phyloP scores from a whole-genome alignment of 2,888 invertebrate genomes.

The Ichneumon xanthorius region DNA sequence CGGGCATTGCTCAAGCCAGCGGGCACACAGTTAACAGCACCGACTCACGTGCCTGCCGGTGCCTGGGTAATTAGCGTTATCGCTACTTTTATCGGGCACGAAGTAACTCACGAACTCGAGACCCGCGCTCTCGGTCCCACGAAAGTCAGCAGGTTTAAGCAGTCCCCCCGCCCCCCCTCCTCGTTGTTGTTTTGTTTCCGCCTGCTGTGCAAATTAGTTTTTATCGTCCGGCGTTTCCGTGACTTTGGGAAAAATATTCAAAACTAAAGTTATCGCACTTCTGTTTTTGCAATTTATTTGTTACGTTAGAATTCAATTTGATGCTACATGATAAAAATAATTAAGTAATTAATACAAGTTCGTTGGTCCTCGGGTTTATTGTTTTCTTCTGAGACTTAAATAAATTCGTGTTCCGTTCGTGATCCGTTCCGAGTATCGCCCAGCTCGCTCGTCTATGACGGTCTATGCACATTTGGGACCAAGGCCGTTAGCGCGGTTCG shows the following conservation, averaged over 20 bases:
- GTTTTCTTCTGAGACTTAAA: background rate
- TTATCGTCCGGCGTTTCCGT: slow-evolving; percentile 7
- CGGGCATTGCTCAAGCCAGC: slow-evolving; percentile 46
- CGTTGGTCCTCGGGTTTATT: background rate
- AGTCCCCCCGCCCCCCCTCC: background rate
- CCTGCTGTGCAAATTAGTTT: slow-evolving; percentile 34
- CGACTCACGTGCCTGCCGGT: slow-evolving; percentile 65
- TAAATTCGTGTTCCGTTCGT: background rate
- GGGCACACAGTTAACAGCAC: slow-evolving; percentile 16
- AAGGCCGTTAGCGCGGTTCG: slow-evolving; percentile 48
- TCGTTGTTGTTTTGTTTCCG: slow-evolving; percentile 24
- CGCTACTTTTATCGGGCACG: slow-evolving; percentile 64
- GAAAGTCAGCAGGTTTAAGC: slow-evolving; percentile 46
- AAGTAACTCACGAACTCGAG: slow-evolving; percentile 53
- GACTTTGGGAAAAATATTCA: background rate
- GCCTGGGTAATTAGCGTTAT: slow-evolving; percentile 69
- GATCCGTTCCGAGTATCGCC: background rate
- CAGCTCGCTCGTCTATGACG: background rate
- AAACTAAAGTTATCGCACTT: background rate
- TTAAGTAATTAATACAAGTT: too few relatives aligned
- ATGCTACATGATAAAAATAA: too few relatives aligned
- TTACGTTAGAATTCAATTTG: too few relatives aligned
- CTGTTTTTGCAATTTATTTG: background rate
- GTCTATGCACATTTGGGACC: slow-evolving; percentile 46
- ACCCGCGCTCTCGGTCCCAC: slow-evolving; percentile 50